Percentiles rank a stretch among this genome's conserved stretches.
Conservation (phyloP, 2,113 vertebrate genomes). For the Macquaria australasica region DNA sequence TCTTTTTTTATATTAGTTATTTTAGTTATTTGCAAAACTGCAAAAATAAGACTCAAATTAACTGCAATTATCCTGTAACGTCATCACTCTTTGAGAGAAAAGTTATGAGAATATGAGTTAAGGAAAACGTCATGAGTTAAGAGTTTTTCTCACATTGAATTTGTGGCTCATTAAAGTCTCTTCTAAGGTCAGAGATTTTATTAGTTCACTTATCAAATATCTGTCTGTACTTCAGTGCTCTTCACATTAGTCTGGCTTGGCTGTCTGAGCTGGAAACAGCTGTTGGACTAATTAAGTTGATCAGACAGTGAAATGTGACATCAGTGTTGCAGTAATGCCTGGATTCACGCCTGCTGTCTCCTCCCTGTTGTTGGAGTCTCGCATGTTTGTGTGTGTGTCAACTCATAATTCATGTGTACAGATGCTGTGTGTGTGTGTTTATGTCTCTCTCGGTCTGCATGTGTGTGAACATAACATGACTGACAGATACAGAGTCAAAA, state of each 20-base stretch:
- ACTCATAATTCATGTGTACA: not conserved
- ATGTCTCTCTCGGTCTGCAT: too few relatives aligned
- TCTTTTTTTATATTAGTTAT: too few relatives aligned
- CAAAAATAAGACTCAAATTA: not conserved
- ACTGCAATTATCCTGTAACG: not conserved
- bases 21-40: too few relatives aligned
- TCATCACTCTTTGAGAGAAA: not conserved
- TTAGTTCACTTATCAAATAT: not conserved
- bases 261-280: constrained; percentile 43
- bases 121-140: not conserved
- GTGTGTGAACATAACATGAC: not conserved
- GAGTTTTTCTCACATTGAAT: not conserved
- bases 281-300: constrained; percentile 45
- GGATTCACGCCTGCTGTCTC: constrained; percentile 35
- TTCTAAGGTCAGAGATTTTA: constrained; percentile 16
- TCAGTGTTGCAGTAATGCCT: constrained; percentile 43
- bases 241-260: not conserved
- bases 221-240: not conserved
- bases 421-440: constrained; percentile 10
- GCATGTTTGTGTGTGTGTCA: constrained; percentile 18
- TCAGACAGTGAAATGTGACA: constrained; percentile 42
- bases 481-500: not conserved
- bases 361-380: constrained; percentile 35
- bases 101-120: not conserved
- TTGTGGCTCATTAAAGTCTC: constrained; percentile 7